Percentiles rank a stretch among this genome's conserved stretches.
These are phyloP conservation scores for Pristionchus mayeri DNA, from an alignment of 2,888 invertebrate genomes.

Conservation along the genomic window DNA sequence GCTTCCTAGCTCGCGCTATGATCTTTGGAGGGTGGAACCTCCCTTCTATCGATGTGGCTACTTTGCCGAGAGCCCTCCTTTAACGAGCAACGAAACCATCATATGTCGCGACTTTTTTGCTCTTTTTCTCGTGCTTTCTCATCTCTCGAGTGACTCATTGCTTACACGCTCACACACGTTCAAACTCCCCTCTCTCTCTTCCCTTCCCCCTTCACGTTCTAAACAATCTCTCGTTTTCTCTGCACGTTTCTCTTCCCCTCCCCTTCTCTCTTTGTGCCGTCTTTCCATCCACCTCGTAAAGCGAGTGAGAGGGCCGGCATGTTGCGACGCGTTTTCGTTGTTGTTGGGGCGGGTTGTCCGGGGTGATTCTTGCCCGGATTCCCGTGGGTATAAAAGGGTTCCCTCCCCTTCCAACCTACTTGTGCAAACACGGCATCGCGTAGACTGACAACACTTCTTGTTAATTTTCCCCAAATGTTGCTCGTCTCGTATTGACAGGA, in stretches of 20 bases:
- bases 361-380: not conserved
- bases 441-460: no score
- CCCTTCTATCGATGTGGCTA: no score
- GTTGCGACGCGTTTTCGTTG: slow-evolving; percentile 37
- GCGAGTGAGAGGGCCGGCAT: not conserved
- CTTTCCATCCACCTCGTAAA: not conserved
- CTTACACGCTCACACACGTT: slow-evolving; percentile 8
- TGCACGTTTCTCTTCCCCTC: not conserved
- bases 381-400: not conserved
- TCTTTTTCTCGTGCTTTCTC: not conserved
- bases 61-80: no score
- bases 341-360: not conserved
- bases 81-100: not conserved
- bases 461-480: no score
- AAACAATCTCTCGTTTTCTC: slow-evolving; percentile 8
- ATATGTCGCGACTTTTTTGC: not conserved
- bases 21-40: no score
- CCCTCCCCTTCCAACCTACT: not conserved
- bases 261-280: not conserved
- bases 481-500: no score
- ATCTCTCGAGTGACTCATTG: not conserved
- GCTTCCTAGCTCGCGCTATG: no score
- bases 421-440: not conserved
- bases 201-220: not conserved
- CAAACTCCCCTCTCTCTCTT: not conserved